These are phyloP conservation scores for Melospiza georgiana DNA, from an alignment of 2,113 vertebrate species.

Conservation along the genomic window DNA sequence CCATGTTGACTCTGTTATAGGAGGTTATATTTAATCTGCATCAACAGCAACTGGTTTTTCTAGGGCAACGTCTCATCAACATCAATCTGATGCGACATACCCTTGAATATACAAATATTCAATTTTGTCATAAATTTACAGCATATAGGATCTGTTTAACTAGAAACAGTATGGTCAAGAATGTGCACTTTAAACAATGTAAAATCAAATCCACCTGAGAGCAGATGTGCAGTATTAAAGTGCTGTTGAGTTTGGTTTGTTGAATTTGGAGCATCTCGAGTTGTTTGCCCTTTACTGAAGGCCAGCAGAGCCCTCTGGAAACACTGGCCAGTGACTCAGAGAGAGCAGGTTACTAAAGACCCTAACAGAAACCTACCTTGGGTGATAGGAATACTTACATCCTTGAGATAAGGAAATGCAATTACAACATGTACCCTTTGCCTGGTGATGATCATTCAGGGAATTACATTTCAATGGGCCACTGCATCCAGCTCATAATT, in stretches of 20 bases:
- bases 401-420: constrained; percentile 47
- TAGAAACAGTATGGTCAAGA: background rate
- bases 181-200: background rate
- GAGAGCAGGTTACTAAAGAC: background rate
- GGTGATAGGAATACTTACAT: background rate
- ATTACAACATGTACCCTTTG: background rate
- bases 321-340: background rate
- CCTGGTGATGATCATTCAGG: background rate
- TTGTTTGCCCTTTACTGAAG: background rate
- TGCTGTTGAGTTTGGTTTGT: background rate
- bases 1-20: background rate
- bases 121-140: background rate
- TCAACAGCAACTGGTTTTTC: background rate
- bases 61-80: background rate
- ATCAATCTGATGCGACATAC: fast-evolving
- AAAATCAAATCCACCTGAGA: background rate
- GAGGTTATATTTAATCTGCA: background rate
- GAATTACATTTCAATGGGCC: constrained; percentile 20
- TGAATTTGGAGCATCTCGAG: background rate
- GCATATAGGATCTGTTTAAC: background rate
- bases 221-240: background rate
- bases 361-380: background rate
- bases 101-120: background rate
- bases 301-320: background rate
- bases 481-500: constrained; percentile 5